These are phyloP conservation scores for Pimpla rufipes DNA, from an alignment of 2,888 invertebrate genomes.

Conservation along the genomic window DNA sequence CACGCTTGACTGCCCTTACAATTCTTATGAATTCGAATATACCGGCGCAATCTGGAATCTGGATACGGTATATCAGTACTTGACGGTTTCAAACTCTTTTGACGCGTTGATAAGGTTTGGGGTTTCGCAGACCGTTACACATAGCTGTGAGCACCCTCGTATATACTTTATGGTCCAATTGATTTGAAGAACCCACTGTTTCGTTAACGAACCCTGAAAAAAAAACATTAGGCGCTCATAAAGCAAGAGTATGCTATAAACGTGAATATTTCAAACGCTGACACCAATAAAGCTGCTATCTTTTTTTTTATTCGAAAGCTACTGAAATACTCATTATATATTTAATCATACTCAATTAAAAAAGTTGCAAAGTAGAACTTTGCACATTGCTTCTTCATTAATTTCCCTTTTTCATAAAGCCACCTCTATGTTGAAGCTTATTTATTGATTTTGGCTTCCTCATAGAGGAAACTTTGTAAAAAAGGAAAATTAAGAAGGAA, in stretches of 20 bases:
- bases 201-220: conserved; percentile 3
- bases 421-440: too few species aligned
- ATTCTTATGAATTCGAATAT: not conserved
- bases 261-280: not conserved
- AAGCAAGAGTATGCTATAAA: not conserved
- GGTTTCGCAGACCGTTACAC: not conserved
- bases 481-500: too few species aligned
- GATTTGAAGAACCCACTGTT: not conserved
- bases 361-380: too few species aligned
- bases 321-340: not conserved
- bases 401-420: too few species aligned
- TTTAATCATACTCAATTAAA: not conserved
- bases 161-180: not conserved
- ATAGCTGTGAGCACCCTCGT: not conserved
- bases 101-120: conserved; percentile 12
- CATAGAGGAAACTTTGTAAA: too few species aligned
- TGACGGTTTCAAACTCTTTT: not conserved
- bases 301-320: not conserved
- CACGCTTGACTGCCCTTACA: too few species aligned
- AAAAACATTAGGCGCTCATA: not conserved
- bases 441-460: too few species aligned
- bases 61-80: not conserved
- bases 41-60: too few species aligned
- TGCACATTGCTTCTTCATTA: too few species aligned
- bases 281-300: not conserved